These are phyloP conservation scores for Daktulosphaira vitifoliae DNA, from an alignment of 1,140 invertebrate species.

Conservation along the genomic window DNA sequence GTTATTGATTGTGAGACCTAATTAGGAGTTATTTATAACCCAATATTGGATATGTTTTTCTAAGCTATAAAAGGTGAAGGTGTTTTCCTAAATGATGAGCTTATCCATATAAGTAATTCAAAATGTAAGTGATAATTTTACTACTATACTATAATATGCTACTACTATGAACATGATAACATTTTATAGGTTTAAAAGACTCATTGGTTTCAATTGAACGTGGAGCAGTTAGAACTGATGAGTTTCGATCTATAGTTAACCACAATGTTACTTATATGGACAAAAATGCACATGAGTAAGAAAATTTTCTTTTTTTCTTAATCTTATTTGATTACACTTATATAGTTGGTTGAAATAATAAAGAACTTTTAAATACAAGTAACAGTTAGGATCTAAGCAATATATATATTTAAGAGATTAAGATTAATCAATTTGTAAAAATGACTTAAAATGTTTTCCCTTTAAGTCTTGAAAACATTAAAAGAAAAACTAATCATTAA, in stretches of 20 bases:
- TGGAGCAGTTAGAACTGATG: constrained; percentile 22
- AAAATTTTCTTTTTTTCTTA: too few relatives aligned
- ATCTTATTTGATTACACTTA: too few relatives aligned
- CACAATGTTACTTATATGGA: constrained; percentile 16
- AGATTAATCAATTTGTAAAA: too few relatives aligned
- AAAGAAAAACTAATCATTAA: too few relatives aligned
- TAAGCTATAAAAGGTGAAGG: constrained; percentile 76
- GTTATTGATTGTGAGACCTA: constrained; percentile 48
- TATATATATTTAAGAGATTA: too few relatives aligned
- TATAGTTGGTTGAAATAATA: too few relatives aligned
- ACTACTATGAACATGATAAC: too few relatives aligned
- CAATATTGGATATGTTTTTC: constrained; percentile 76
- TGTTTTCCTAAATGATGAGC: constrained; percentile 75
- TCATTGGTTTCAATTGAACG: constrained; percentile 37
- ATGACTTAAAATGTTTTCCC: too few relatives aligned
- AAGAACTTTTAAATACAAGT: too few relatives aligned
- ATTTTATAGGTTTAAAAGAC: constrained; percentile 37
- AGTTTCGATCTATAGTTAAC: constrained; percentile 1
- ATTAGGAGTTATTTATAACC: constrained; percentile 84
- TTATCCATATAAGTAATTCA: constrained; percentile 61
- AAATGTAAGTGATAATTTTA: constrained; percentile 47
- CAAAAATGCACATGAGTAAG: constrained; percentile 8
- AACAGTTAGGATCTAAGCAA: too few relatives aligned
- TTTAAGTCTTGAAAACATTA: too few relatives aligned
- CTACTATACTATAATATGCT: too few relatives aligned